Percentiles rank a stretch among this genome's conserved stretches.
Conservation (phyloP, 2,113 vertebrate species). For the Pionites leucogaster region DNA sequence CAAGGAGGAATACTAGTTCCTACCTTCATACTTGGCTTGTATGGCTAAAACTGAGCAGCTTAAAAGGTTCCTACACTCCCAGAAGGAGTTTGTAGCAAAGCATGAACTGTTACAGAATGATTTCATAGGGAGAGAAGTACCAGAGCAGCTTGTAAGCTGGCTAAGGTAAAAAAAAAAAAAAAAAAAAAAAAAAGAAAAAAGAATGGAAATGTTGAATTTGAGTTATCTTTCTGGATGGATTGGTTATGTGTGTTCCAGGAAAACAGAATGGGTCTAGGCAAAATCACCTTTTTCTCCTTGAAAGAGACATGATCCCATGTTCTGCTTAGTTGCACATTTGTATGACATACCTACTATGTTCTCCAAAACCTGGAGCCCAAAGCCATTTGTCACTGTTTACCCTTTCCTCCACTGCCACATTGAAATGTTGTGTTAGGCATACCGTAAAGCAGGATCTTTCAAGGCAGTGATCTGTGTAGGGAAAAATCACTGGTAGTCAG, state of each 20-base stretch:
- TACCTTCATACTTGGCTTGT: conserved; percentile 28
- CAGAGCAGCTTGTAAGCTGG: conserved; percentile 63
- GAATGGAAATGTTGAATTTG: background rate
- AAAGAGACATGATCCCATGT: background rate
- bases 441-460: background rate
- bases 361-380: background rate
- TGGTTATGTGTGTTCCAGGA: background rate
- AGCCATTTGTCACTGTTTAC: background rate
- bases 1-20: background rate
- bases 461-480: background rate
- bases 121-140: conserved; percentile 28
- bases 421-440: background rate
- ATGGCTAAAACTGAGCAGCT: conserved; percentile 55
- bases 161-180: conserved; percentile 49
- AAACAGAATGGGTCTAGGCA: background rate
- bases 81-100: conserved; percentile 45
- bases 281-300: background rate
- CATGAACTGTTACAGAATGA: conserved; percentile 26
- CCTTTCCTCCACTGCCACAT: rapidly evolving
- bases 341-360: background rate
- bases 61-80: conserved; percentile 58
- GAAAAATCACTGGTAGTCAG: background rate
- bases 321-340: background rate
- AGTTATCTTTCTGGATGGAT: background rate
- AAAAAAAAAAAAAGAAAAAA: too few species aligned